Conservation (phyloP, 2,113 vertebrate species). For the Actenoides lindsayi region DNA sequence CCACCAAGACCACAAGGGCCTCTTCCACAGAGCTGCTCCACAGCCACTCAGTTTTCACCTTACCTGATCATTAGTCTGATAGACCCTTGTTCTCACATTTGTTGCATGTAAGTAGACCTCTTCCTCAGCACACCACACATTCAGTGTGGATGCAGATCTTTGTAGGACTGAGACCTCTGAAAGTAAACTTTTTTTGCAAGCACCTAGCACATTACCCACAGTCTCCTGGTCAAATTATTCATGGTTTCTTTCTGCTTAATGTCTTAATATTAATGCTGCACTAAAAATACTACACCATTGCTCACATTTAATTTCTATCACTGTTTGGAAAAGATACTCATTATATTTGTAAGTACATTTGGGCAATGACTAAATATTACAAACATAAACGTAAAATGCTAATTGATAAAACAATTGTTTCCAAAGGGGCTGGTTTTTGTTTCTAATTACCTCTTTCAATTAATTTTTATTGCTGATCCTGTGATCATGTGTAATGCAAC, state of each 20-base stretch:
- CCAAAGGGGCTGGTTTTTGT: slow-evolving; percentile 34
- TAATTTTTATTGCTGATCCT: slow-evolving; percentile 39
- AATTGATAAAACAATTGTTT: slow-evolving; percentile 47
- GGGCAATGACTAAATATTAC: slow-evolving; percentile 15
- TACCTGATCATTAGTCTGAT: neutral
- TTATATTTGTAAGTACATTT: slow-evolving; percentile 39
- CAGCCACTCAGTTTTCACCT: neutral
- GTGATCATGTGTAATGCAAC: slow-evolving; percentile 22
- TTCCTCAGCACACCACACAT: neutral
- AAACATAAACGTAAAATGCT: slow-evolving; percentile 32
- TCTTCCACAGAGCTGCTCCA: neutral
- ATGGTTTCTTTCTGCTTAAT: neutral
- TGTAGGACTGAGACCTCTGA: neutral
- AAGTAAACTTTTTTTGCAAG: neutral
- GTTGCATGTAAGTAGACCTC: accelerated
- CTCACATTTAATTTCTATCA: slow-evolving; percentile 21
- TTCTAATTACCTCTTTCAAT: slow-evolving; percentile 34
- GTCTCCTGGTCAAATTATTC: neutral
- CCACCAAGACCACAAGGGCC: neutral
- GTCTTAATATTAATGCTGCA: neutral
- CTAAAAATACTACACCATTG: neutral
- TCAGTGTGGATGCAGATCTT: neutral
- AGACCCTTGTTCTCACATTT: accelerated
- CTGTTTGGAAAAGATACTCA: slow-evolving; percentile 1
- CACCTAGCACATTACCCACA: neutral